Evolutionary conservation across 23 tunicate genomes (phyloP), one percentile per base, ranked within the genome.

Genomic region (Halocynthia roretzi): DNA sequence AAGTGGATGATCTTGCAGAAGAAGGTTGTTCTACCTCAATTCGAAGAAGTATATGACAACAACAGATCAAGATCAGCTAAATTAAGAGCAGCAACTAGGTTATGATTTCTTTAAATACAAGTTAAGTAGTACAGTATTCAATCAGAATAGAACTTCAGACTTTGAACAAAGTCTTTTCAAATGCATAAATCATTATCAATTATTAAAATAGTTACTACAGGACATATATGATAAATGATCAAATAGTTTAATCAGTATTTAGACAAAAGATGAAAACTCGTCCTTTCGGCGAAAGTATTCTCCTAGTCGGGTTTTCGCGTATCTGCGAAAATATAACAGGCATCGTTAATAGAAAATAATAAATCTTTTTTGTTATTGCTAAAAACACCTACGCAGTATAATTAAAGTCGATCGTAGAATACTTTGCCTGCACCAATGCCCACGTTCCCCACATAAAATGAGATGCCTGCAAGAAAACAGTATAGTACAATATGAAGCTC

Each of bases 361-460:
- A 31, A 31, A 31, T 31, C 44, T 14, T 56, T 15, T 50, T 5
- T 76, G 2, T 49, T 5, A 72, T 17, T n/a, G 17, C 21, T 9
- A 10, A 10, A 56, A 73, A 53, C 53, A 85, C 97, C 76, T 72
- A 91, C 97, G 53, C 76, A 14, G 75, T 60, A 60, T 80, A 91
- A 80, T 91, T 87, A 65, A 91, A 91, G 61, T 91, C 97, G 55
- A 91, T 81, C 22, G 70, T 6, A 55, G 97, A 91, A 57, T 54
- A 91, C 61, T 67, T 81, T 10, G 83, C 90, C 57, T 91, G 97
- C 54, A 85, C 86, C 80, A 91, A 52, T 18, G 87, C 83, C 97
- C 97, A 91, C 9, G 81, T 77, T 70, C 86, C 90, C 97, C 97
- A 91, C 22, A 81, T 19, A 21, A 91, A 71, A 91, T 91, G 97